Base-by-base conservation (phyloP, 2,888 invertebrate species). In the Amblyjoppa proteus region DNA sequence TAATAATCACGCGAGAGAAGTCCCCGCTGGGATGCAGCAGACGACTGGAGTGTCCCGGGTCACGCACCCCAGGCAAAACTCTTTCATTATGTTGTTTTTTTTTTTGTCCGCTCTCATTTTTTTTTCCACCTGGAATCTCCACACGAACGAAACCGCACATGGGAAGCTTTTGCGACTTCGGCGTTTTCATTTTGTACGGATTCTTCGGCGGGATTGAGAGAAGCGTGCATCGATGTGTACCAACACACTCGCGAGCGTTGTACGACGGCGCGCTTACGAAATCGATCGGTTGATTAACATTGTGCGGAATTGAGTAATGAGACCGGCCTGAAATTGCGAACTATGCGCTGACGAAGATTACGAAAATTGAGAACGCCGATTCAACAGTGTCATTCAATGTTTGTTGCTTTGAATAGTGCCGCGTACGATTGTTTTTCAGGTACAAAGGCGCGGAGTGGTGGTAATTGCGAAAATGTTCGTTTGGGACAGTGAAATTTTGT, bases 1-100 rank as follows among this genome's bases (percentile, higher is more conserved):
- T 85, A 85, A 85, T 85, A 85, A 85, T 85, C 85, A 78, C 69
- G 61, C 81, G 85, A 74, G 81, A 78, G 76, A 81, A 75, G 84
- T 75, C 70, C 78, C 78, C 53, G 70, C 64, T 78, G 74, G 74
- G 53, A 61, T 61, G 45, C 66, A 56, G 66, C 69, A 77, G 31
- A 74, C 76, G 58, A 51, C 64, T 53, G 58, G 66, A 80, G 77
- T 74, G 75, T 75, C 70, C 74, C 58, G 75, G 82, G 78, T 81
- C 81, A 78, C 78, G 70, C 75, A 75, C 69, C 25, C 51, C 49
- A 16, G 9, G 56, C 56, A 7, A 41, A 78, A 58, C 68, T 68
- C 61, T 71, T 70, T 76, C 38, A 45, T 68, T 83, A 49, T 56
- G 45, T 49, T 41, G 9, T 56, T 58, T 84, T 28, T 76, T 76